A percentile compares a stretch with the other conserved stretches of the same genome.
Evolutionary conservation across 92 coral and sea anemone genomes (phyloP).

Genomic region (Actinernus sp.): DNA sequence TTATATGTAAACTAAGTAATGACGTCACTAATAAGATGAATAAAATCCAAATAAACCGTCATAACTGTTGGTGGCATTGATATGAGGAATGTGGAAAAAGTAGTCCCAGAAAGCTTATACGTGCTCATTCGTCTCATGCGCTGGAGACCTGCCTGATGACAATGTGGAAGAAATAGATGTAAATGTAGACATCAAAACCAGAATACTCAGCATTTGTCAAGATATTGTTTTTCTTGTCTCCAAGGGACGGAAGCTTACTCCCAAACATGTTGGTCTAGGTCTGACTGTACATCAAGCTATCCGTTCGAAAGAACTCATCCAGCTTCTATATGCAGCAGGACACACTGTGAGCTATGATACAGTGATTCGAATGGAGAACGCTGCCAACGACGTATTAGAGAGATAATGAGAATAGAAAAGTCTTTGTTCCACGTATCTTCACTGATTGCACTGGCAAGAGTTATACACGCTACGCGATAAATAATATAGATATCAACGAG

Average conservation of each 20-base stretch:
- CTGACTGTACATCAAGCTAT: conserved; percentile 80
- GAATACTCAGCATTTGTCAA: conserved; percentile 62
- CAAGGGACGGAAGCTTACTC: conserved; percentile 51
- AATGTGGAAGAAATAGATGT: conserved; percentile 2
- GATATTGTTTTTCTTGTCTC: too few species aligned
- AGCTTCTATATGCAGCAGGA: conserved; percentile 62
- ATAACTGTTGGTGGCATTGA: conserved; percentile 29
- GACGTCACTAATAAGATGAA: too few species aligned
- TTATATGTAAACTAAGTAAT: too few species aligned
- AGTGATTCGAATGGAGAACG: conserved; percentile 55
- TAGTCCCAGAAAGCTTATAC: conserved; percentile 33
- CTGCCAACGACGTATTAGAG: conserved; percentile 61
- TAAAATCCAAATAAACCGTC: too few species aligned
- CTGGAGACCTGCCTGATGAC: conserved; percentile 16
- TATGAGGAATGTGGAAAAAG: conserved; percentile 25
- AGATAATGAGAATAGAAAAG: conserved; percentile 51
- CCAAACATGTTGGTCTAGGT: conserved; percentile 68
- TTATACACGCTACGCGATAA: conserved; percentile 48
- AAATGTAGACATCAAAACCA: conserved; percentile 28
- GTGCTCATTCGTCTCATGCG: conserved; percentile 33
- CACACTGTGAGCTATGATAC: conserved; percentile 64
- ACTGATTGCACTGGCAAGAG: conserved; percentile 10
- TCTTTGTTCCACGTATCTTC: conserved; percentile 53
- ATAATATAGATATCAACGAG: conserved; percentile 63
- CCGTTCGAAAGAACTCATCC: conserved; percentile 64